A percentile compares a stretch with the other conserved stretches of the same genome.
Conservation (phyloP, 92 coral and sea anemone genomes). For the Phenganax stokvisi region DNA sequence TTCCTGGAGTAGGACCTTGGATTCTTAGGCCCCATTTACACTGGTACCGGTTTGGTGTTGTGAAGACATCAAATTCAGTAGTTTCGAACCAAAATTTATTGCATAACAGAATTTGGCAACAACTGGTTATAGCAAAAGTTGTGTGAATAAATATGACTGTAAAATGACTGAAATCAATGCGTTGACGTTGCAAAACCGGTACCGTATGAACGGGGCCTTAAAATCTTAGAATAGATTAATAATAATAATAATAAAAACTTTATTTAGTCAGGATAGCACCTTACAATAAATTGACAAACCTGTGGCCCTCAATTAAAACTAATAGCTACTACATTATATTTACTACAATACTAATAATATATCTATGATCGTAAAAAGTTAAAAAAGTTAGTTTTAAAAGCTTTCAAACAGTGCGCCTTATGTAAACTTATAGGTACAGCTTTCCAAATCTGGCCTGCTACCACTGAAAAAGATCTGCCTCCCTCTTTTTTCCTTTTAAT, state of each 20-base stretch:
- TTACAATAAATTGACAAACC: conserved; percentile 9
- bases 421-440: background rate
- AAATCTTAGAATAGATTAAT: too few relatives aligned
- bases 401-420: background rate
- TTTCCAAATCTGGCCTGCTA: background rate
- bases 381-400: background rate
- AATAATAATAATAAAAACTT: background rate
- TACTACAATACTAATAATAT: background rate
- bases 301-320: conserved; percentile 16
- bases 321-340: background rate
- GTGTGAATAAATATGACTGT: too few relatives aligned
- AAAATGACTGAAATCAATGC: too few relatives aligned
- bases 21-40: too few relatives aligned
- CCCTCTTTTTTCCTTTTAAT: conserved; percentile 5
- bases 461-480: conserved; percentile 1
- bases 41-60: too few relatives aligned
- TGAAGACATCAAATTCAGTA: too few relatives aligned
- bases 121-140: too few relatives aligned
- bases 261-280: conserved; percentile 3
- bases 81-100: too few relatives aligned
- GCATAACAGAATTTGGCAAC: too few relatives aligned
- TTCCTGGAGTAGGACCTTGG: too few relatives aligned
- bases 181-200: too few relatives aligned
- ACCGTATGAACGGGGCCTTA: too few relatives aligned
- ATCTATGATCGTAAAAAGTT: conserved; percentile 7